These are phyloP conservation scores for Tanypteryx hageni DNA, from an alignment of 2,888 invertebrate species.

Conservation along the genomic window DNA sequence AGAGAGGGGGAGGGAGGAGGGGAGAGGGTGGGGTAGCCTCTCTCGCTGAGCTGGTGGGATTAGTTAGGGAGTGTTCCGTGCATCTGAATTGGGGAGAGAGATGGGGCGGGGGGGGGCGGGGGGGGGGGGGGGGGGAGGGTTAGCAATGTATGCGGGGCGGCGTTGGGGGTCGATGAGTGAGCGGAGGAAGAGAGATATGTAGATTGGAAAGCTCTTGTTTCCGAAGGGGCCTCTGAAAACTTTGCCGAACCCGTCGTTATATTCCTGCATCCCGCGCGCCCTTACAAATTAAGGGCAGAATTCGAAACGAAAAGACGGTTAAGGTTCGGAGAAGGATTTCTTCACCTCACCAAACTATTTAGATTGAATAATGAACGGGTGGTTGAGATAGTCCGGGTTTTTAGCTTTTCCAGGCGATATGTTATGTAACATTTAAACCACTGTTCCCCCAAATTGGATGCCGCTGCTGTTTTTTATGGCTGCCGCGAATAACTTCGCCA, in stretches of 20 bases:
- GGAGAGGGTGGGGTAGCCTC: slow-evolving; percentile 25
- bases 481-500: no score
- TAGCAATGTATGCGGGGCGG: slow-evolving; percentile 10
- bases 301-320: slow-evolving; percentile 44
- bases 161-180: not conserved
- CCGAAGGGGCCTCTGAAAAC: slow-evolving; percentile 53
- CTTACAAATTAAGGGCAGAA: slow-evolving; percentile 41
- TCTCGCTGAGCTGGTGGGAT: slow-evolving; percentile 60
- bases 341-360: not conserved
- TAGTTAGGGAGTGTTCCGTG: slow-evolving; percentile 56
- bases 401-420: not conserved
- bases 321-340: slow-evolving; percentile 21
- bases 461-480: no score
- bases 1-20: not conserved
- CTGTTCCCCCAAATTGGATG: no score
- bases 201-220: slow-evolving; percentile 64
- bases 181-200: slow-evolving; percentile 44
- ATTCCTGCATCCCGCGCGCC: not conserved
- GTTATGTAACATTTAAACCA: no score
- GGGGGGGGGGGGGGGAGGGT: not conserved
- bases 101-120: not conserved
- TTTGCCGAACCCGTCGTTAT: slow-evolving; percentile 48
- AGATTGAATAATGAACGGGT: slow-evolving; percentile 18
- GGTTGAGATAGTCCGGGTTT: not conserved
- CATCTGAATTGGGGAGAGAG: slow-evolving; percentile 60